Conservation (phyloP, 2,888 invertebrate genomes). For the Erebia aethiops region DNA sequence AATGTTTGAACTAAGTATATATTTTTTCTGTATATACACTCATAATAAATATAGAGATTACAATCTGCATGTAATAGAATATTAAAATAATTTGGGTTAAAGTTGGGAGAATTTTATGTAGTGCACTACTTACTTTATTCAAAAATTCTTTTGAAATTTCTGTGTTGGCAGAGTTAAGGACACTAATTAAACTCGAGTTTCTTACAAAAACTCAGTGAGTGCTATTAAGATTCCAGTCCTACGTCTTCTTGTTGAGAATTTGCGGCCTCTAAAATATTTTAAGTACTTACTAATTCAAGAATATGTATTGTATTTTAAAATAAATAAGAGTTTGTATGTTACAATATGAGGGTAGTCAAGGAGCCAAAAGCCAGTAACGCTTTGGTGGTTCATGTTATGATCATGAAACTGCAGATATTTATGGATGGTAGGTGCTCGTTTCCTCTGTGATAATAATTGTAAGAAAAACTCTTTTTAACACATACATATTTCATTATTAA, state of each 20-base stretch:
- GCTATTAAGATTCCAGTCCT: slow-evolving; percentile 17
- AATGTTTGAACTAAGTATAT: no score
- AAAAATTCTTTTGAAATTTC: slow-evolving; percentile 14
- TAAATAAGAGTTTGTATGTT: no score
- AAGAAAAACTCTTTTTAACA: no score
- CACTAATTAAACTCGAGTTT: slow-evolving; percentile 15
- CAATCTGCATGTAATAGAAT: not conserved
- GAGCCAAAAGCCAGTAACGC: no score
- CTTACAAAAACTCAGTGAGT: slow-evolving; percentile 21
- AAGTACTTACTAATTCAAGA: not conserved
- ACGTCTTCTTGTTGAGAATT: slow-evolving; percentile 13
- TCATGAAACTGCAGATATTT: no score
- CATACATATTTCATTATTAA: not conserved
- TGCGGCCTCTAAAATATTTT: slow-evolving; percentile 6
- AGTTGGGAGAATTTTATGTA: slow-evolving; percentile 6
- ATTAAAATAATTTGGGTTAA: not conserved
- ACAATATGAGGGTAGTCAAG: no score
- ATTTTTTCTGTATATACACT: not conserved
- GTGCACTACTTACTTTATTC: slow-evolving; percentile 3
- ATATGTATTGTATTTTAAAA: not conserved
- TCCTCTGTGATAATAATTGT: no score
- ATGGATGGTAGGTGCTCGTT: no score
- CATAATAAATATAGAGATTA: not conserved
- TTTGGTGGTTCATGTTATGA: no score
- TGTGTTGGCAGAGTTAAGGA: slow-evolving; percentile 11